phyloP scores from a whole-genome alignment of 2,888 invertebrate genomes.

The Cosmia trapezina region DNA sequence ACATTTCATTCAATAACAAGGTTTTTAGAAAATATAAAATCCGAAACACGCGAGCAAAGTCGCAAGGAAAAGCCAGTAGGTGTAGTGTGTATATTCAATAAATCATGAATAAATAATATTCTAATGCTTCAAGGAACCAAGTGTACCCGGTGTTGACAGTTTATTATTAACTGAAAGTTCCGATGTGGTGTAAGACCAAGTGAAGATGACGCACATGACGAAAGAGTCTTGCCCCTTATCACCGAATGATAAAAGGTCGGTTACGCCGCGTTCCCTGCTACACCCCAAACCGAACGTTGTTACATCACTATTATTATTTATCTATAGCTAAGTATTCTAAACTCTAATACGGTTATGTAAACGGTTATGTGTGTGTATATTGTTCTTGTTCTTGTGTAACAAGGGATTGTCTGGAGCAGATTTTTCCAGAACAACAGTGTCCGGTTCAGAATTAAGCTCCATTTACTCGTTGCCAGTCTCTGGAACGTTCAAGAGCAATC shows the following conservation, averaged over 20 bases:
- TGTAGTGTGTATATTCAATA: too few species aligned
- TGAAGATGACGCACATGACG: slow-evolving; percentile 31
- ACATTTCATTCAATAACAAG: not conserved
- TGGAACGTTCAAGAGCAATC: too few species aligned
- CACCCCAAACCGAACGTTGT: slow-evolving; percentile 48
- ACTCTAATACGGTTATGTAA: slow-evolving; percentile 25
- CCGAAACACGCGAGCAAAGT: not conserved
- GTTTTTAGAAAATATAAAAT: not conserved
- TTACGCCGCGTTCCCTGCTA: slow-evolving; percentile 27
- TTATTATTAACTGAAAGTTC: slow-evolving; percentile 22
- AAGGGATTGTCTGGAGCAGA: not conserved
- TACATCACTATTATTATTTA: slow-evolving; percentile 55
- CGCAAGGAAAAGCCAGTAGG: not conserved
- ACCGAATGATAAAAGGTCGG: slow-evolving; percentile 65
- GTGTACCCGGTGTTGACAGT: slow-evolving; percentile 12
- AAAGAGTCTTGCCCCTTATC: slow-evolving; percentile 47
- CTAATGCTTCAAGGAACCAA: not conserved
- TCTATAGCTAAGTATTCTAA: slow-evolving; percentile 30
- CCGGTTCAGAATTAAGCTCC: slow-evolving; percentile 14
- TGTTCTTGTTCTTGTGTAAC: slow-evolving; percentile 23
- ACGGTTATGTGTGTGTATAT: too few species aligned
- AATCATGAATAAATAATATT: slow-evolving; percentile 32
- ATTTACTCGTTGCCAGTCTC: too few species aligned
- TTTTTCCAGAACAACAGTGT: slow-evolving; percentile 17
- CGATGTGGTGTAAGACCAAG: slow-evolving; percentile 27